Percentiles rank a stretch among this genome's conserved stretches.
Evolutionary conservation across 1,140 invertebrate species (phyloP).

Genomic region (Melanaphis sacchari): DNA sequence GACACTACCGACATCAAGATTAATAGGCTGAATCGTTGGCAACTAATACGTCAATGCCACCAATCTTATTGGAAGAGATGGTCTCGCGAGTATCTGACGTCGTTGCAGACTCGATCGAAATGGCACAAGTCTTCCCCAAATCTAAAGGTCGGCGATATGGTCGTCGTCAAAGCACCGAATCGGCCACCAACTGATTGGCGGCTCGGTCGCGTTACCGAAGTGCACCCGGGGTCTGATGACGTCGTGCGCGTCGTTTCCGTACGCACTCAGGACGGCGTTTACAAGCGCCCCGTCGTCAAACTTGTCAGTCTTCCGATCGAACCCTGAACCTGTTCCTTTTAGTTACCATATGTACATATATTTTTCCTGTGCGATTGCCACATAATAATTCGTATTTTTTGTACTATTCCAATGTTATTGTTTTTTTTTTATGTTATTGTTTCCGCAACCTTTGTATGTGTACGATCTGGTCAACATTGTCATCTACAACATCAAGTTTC

Average conservation of each 20-base stretch:
- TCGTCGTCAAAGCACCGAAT: neutral
- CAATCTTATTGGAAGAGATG: conserved; percentile 51
- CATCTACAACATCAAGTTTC: neutral
- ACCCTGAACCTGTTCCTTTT: neutral
- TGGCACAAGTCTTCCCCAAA: neutral
- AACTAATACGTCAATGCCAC: neutral
- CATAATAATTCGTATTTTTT: neutral
- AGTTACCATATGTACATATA: neutral
- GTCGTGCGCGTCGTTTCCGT: neutral
- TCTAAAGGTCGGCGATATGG: neutral
- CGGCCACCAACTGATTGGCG: neutral
- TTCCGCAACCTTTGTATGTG: neutral
- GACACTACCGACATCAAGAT: neutral
- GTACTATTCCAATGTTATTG: neutral
- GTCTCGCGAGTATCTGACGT: conserved; percentile 36
- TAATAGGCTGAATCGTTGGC: neutral
- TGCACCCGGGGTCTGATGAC: neutral
- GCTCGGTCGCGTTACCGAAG: neutral
- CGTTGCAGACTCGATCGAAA: conserved; percentile 21
- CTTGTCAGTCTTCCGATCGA: neutral
- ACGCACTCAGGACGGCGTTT: too few relatives aligned
- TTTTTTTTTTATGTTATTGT: neutral
- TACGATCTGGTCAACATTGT: neutral
- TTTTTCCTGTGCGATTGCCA: neutral
- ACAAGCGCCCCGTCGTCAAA: neutral